Evolutionary conservation across 2,113 vertebrate genomes (phyloP), one percentile per base, ranked within the genome.

Genomic region (Benitochromis conjunctus): DNA sequence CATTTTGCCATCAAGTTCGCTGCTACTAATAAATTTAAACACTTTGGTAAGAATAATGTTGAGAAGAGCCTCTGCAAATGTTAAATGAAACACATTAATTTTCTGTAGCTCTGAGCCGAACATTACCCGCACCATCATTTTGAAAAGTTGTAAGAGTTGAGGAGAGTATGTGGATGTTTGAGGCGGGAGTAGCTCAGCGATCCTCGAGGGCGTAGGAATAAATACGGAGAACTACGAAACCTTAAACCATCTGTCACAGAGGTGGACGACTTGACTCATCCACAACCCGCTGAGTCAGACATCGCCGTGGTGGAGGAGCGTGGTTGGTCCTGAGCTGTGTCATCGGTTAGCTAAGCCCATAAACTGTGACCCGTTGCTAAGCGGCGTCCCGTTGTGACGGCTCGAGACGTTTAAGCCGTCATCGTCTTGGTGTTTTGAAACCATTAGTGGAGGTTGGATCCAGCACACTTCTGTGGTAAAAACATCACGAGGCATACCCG

Each of bases 161-260:
- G 9, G 41, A 74, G 41, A 9, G 24, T 48, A 0, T 48, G 66
- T 74, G 9, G 38, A 43, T 69, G n/a, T 69, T 69, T 69, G 64
- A 69, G 0, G 64, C 1, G 2, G 64, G 64, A 6, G 64, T 69
- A 16, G 12, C n/a, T 43, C 36, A 41, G 1, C 4, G 3, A 3
- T 43, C 36, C n/a, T 69, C n/a, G 0, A 26, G n/a, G 64, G 7
- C 1, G 5, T 2, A 43, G 38, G 0, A 3, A 74, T 26, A 74
- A 74, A 74, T 71, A 26, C 9, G 46, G 41, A 71, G 66, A 26
- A 6, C 26, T 38, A 18, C 66, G 7, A 5, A 29, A 74, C 26
- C 38, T 48, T 74, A 74, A 48, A 19, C 69, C 9, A 1, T 76
- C 43, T 51, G 69, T 51, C 43, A 51, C 69, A 46, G 43, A 48